Evolutionary conservation across 2,113 vertebrate genomes (phyloP).

Genomic region (Macaca mulatta): DNA sequence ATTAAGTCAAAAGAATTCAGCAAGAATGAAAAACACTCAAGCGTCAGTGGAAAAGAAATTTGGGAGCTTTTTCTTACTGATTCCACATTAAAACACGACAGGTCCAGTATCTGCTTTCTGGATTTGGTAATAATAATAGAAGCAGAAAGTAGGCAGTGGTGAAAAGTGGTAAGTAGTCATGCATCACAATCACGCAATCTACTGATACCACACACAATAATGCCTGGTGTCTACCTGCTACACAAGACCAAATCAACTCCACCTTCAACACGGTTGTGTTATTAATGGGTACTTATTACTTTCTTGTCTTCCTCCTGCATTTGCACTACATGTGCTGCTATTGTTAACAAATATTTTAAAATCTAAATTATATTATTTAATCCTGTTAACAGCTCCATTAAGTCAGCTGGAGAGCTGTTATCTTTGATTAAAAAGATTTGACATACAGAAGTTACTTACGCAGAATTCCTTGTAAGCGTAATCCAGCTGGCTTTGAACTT

Average conservation of each 20-base stretch:
- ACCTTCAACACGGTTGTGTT: no score
- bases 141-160: neutral
- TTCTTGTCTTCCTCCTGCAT: neutral
- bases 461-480: neutral
- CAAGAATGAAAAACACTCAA: neutral
- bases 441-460: neutral
- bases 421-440: neutral
- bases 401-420: neutral
- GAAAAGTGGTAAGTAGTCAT: no score
- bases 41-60: neutral
- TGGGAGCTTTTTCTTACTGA: neutral
- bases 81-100: neutral
- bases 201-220: neutral
- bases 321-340: neutral
- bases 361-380: neutral
- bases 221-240: no score
- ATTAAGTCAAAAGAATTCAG: neutral
- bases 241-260: neutral
- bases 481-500: neutral
- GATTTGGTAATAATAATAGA: neutral
- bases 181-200: no score
- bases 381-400: neutral
- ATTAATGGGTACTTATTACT: neutral
- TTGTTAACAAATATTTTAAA: neutral
- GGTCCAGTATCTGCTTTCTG: no score